Conservation (phyloP, 2,113 vertebrate species). For the Calidris pugnax region DNA sequence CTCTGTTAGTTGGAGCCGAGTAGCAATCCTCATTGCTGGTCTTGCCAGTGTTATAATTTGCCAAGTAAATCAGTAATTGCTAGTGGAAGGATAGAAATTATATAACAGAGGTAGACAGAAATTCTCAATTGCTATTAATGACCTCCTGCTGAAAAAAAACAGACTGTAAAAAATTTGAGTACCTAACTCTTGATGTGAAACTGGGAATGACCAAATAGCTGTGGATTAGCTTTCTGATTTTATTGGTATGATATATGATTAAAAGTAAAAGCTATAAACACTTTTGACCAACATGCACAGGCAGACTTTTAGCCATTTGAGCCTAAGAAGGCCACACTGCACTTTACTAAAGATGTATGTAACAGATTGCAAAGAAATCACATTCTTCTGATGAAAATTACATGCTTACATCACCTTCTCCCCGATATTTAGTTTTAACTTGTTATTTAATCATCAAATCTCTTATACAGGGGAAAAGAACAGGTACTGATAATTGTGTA, state of each 20-base stretch:
- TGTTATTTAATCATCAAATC: not conserved
- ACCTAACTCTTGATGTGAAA: not conserved
- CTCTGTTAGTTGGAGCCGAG: not conserved
- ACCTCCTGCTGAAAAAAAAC: not conserved
- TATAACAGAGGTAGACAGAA: not conserved
- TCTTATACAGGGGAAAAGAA: not conserved
- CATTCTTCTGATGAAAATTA: not conserved
- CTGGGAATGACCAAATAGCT: not conserved
- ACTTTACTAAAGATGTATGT: not conserved
- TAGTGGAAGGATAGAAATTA: not conserved
- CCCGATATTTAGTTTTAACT: not conserved
- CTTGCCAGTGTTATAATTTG: not conserved
- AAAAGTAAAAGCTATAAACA: slow-evolving; percentile 27
- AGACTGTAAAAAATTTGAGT: not conserved
- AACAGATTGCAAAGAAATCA: not conserved
- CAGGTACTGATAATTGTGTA: not conserved
- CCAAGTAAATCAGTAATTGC: not conserved
- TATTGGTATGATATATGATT: not conserved
- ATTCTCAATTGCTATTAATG: not conserved
- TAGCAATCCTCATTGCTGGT: not conserved
- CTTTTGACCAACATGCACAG: not conserved
- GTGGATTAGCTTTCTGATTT: not conserved
- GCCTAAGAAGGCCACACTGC: not conserved
- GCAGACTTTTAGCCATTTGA: slow-evolving; percentile 1
- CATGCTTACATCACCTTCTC: not conserved